A percentile compares a stretch with the other conserved stretches of the same genome.
Conservation (phyloP, 2,888 invertebrate species). For the Tinea pellionella region DNA sequence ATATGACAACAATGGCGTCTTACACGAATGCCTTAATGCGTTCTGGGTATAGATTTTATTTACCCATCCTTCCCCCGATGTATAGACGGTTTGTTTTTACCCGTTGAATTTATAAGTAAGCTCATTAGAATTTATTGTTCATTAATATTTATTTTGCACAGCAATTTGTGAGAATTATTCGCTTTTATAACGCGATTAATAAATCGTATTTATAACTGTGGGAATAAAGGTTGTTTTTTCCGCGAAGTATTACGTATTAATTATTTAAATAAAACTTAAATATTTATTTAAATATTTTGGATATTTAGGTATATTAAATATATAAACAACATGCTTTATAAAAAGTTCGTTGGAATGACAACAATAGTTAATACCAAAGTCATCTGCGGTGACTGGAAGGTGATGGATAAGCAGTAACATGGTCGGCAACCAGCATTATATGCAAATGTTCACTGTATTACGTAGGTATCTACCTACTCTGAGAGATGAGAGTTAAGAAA, state of each 20-base stretch:
- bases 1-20: constrained; percentile 64
- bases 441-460: constrained; percentile 58
- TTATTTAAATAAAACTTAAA: no score
- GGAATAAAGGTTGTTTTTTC: no score
- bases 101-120: background rate
- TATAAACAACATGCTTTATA: background rate
- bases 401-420: constrained; percentile 9
- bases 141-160: background rate
- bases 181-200: background rate
- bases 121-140: background rate
- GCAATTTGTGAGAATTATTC: background rate
- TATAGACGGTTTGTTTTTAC: background rate
- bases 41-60: constrained; percentile 54
- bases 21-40: constrained; percentile 56
- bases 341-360: background rate
- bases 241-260: no score
- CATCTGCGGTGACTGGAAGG: background rate
- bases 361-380: background rate
- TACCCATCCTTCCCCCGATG: constrained; percentile 32
- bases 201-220: background rate
- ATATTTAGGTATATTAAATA: no score
- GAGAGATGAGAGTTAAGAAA: background rate
- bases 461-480: no score
- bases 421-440: constrained; percentile 37
- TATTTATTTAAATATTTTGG: no score